phyloP scores from a whole-genome alignment of 2,888 invertebrate species.

The Drosophila hamatofila region DNA sequence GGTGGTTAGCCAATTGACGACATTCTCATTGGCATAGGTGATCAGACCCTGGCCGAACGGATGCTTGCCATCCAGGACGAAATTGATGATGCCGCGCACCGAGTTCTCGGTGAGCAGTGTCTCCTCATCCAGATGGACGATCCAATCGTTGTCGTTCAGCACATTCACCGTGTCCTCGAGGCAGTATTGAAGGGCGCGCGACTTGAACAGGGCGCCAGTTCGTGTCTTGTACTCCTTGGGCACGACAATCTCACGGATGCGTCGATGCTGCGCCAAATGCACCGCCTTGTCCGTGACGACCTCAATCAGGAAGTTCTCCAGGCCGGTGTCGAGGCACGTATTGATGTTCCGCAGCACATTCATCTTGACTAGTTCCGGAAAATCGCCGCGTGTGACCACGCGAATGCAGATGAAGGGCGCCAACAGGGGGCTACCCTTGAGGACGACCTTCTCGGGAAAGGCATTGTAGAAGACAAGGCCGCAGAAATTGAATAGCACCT shows the following conservation, averaged over 20 bases:
- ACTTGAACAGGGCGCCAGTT: slow-evolving; percentile 96
- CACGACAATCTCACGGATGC: slow-evolving; percentile 95
- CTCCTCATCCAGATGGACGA: slow-evolving; percentile 99
- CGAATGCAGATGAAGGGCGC: slow-evolving; percentile 98
- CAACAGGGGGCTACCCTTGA: slow-evolving; percentile 95
- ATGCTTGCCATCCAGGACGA: slow-evolving; percentile 96
- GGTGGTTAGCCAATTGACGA: slow-evolving; percentile 98
- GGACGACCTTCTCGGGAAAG: slow-evolving; percentile 95
- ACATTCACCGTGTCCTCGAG: slow-evolving; percentile 95
- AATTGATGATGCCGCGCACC: slow-evolving; percentile 95
- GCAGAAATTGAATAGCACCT: slow-evolving; percentile 92
- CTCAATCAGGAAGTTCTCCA: slow-evolving; percentile 98
- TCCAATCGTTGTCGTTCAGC: slow-evolving; percentile 95
- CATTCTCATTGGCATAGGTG: slow-evolving; percentile 97
- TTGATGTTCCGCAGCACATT: slow-evolving; percentile 95
- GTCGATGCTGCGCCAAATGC: slow-evolving; percentile 90
- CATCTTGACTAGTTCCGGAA: slow-evolving; percentile 94
- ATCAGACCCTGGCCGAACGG: slow-evolving; percentile 98
- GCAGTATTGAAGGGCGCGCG: slow-evolving; percentile 97
- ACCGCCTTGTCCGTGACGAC: slow-evolving; percentile 97
- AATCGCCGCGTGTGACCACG: slow-evolving; percentile 97
- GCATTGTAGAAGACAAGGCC: slow-evolving; percentile 96
- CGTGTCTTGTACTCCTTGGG: slow-evolving; percentile 94
- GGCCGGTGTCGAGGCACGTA: slow-evolving; percentile 93
- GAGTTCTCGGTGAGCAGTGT: slow-evolving; percentile 97